Percentiles rank a stretch among this genome's conserved stretches.
Conservation (phyloP, 2,888 invertebrate species). For the Podotricha telesiphe region DNA sequence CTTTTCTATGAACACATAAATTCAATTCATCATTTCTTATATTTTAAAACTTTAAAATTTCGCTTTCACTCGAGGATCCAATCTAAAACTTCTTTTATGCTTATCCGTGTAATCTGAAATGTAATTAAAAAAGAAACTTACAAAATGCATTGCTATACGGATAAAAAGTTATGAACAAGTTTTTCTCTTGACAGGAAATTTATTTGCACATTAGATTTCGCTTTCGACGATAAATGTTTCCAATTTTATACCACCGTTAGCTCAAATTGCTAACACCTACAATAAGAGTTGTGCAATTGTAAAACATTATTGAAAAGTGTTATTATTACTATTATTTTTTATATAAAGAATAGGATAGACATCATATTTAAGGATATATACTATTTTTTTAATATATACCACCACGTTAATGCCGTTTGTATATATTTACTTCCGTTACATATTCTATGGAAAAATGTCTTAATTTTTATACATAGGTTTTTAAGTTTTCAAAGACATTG, state of each 20-base stretch:
- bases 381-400: too few species aligned
- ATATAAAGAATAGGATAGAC: too few species aligned
- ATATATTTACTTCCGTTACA: too few species aligned
- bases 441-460: too few species aligned
- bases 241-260: neutral
- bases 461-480: too few species aligned
- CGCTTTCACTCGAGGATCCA: conserved; percentile 1
- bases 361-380: too few species aligned
- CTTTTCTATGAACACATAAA: neutral
- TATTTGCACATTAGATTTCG: conserved; percentile 9
- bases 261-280: neutral
- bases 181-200: conserved; percentile 6
- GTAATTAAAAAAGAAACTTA: conserved; percentile 3
- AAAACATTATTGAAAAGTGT: neutral
- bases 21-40: neutral
- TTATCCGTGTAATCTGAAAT: conserved; percentile 16
- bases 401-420: too few species aligned
- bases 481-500: too few species aligned
- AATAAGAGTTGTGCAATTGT: neutral
- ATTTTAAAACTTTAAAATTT: conserved; percentile 2
- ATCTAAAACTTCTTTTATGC: conserved; percentile 7
- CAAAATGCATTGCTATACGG: conserved; percentile 9
- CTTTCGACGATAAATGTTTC: conserved; percentile 1
- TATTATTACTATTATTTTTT: neutral
- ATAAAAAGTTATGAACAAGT: neutral